Conservation (phyloP, 2,113 vertebrate species). For the Dolichotis patagonum region DNA sequence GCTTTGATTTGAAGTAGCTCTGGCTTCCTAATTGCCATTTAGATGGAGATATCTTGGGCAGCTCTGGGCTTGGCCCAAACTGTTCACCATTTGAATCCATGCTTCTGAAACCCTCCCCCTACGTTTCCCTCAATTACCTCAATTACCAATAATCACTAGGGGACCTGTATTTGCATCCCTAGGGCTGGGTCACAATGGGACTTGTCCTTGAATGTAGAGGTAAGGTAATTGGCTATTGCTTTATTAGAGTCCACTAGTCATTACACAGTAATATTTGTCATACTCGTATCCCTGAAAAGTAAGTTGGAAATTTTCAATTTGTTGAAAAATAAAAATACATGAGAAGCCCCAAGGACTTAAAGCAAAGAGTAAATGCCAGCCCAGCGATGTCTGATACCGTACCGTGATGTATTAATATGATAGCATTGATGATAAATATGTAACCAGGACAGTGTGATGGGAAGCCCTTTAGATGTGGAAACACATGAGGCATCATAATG, state of each 20-base stretch:
- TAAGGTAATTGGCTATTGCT: constrained; percentile 31
- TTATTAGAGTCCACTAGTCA: not conserved
- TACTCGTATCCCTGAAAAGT: constrained; percentile 55
- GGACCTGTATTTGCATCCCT: not conserved
- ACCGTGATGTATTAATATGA: not conserved
- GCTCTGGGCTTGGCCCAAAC: not conserved
- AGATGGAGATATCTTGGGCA: not conserved
- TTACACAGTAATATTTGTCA: constrained; percentile 56
- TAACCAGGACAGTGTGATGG: not conserved
- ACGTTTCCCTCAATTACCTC: not conserved
- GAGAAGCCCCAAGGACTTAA: constrained; percentile 54
- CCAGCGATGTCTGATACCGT: not conserved
- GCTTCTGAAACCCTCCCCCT: not conserved
- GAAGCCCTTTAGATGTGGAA: constrained; percentile 40
- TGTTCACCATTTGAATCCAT: not conserved
- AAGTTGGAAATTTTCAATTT: not conserved
- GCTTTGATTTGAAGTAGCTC: not conserved
- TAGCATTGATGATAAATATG: constrained; percentile 37
- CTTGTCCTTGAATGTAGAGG: not conserved
- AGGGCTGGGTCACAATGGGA: not conserved
- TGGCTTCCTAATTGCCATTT: constrained; percentile 37
- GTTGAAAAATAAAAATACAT: constrained; percentile 26
- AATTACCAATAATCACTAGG: not conserved
- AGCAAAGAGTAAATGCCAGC: not conserved
- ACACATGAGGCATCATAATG: not conserved